Evolutionary conservation across 2,888 invertebrate genomes (phyloP), one percentile per base, ranked within the genome.

Genomic region (Pedicia rivosa): DNA sequence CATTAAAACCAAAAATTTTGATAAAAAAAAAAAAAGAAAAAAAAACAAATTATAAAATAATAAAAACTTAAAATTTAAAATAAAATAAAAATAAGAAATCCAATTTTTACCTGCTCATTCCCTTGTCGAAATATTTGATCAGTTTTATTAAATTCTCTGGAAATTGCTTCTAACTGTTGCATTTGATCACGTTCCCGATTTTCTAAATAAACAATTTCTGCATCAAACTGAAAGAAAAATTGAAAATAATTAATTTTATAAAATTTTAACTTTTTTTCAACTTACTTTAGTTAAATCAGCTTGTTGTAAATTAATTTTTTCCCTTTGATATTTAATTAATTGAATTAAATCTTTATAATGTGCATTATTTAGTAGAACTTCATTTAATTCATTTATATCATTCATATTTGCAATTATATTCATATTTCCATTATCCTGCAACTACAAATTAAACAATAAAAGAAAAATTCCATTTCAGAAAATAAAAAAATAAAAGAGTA

Each of bases 151-250:
- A 83, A 73, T 64, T 88, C 87, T 53, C 86, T 80, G 35, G 83
- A 76, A 50, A 87, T 69, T 45, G 79, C 72, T 52, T 86, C 83
- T 50, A 86, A 72, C 56, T 87, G 84, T 49, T 82, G 72, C 47
- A 84, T 80, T 50, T 88, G 84, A 53, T 90, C 88, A 32, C 82
- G 72, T 43, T 84, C 82, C 58, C 86, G 87, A 40, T 74, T 77
- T 63, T 91, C 91, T 77, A 87, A 81, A 57, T 78, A 88, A 17
- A 81, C 76, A 48, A 91, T 90, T 69, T 92, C 90, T 19, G 86
- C 82, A 62, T 90, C 88, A 56, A 72, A 86, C 84, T 87, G 53
- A 31, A 48, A 37, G 10, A 19, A 35, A 19, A 35, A 42, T 34
- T 14, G 15, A 34, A 30, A 15, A 40, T n/a, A 24, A 16, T 16